These are phyloP conservation scores for Sebastes trivittatus DNA, from an alignment of 2,797 vertebrate genomes.

Conservation along the genomic window DNA sequence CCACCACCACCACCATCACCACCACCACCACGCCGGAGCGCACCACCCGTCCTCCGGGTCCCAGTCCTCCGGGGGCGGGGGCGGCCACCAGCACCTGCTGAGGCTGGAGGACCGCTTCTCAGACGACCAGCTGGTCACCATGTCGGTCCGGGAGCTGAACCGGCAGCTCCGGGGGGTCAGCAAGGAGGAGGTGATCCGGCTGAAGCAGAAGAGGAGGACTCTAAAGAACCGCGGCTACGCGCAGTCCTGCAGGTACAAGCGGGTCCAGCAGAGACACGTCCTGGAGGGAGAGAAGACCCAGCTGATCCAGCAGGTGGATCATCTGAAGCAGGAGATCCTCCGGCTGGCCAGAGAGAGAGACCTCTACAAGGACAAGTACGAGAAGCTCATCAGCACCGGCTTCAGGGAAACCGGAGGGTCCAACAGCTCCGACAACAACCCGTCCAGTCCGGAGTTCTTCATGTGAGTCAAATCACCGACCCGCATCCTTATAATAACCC, in stretches of 20 bases:
- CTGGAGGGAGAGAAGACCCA: conserved; percentile 99
- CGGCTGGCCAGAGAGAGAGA: conserved; percentile 97
- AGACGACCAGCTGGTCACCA: conserved; percentile 98
- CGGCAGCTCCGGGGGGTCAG: conserved; percentile 97
- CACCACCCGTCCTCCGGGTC: conserved; percentile 82
- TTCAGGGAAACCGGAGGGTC: conserved; percentile 94
- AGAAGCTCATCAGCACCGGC: conserved; percentile 97
- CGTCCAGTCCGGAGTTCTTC: conserved; percentile 99
- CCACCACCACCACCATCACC: conserved; percentile 93
- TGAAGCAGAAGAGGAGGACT: conserved; percentile 99
- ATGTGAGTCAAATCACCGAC: conserved; percentile 88
- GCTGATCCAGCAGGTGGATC: conserved; percentile 97
- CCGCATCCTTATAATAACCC: too few species aligned
- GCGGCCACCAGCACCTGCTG: conserved; percentile 84
- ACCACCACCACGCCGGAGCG: conserved; percentile 81
- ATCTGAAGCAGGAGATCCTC: conserved; percentile 99
- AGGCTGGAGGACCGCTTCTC: conserved; percentile 96
- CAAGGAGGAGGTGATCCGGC: conserved; percentile 98
- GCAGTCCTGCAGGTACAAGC: conserved; percentile 98
- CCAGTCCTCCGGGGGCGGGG: conserved; percentile 75
- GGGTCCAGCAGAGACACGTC: conserved; percentile 98
- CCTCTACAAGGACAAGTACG: conserved; percentile 99
- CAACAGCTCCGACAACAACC: conserved; percentile 92
- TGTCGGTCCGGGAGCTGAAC: conserved; percentile 97
- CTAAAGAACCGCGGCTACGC: conserved; percentile 99